These are phyloP conservation scores for Arenicola marina DNA, from an alignment of 2,888 invertebrate species.

Conservation along the genomic window DNA sequence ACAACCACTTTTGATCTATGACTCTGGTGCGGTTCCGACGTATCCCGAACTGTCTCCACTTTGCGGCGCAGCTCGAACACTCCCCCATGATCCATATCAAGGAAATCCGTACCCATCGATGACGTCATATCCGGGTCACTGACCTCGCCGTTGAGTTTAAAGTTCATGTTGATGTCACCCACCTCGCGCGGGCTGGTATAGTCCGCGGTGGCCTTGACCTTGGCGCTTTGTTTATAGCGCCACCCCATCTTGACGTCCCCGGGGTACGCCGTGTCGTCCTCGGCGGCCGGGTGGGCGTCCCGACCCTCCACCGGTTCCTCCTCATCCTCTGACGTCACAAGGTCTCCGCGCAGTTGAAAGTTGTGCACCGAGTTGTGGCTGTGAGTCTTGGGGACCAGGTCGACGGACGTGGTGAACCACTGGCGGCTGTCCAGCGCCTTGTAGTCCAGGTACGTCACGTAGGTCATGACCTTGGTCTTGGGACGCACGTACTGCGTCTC, in stretches of 20 bases:
- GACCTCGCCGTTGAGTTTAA: too few species aligned
- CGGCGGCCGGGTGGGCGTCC: background rate
- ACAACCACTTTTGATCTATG: background rate
- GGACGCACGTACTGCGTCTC: slow-evolving; percentile 1
- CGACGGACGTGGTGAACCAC: background rate
- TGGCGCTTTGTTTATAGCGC: background rate
- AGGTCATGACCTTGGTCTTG: background rate
- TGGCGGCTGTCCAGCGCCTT: background rate
- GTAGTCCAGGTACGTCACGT: slow-evolving; percentile 1
- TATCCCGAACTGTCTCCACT: too few species aligned
- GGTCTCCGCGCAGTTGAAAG: background rate
- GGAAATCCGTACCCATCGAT: too few species aligned
- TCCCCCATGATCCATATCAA: too few species aligned
- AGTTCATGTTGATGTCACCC: slow-evolving; percentile 4
- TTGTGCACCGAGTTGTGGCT: background rate
- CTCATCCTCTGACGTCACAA: too few species aligned
- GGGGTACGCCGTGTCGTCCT: background rate
- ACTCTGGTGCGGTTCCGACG: too few species aligned
- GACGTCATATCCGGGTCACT: too few species aligned
- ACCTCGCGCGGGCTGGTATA: background rate
- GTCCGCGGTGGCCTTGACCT: background rate
- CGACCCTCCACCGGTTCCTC: too few species aligned
- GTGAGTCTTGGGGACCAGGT: background rate
- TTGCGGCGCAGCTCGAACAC: too few species aligned
- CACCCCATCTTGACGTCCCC: background rate